These are phyloP conservation scores for Cryptus viduatorius DNA, from an alignment of 2,888 invertebrate genomes.

Conservation along the genomic window DNA sequence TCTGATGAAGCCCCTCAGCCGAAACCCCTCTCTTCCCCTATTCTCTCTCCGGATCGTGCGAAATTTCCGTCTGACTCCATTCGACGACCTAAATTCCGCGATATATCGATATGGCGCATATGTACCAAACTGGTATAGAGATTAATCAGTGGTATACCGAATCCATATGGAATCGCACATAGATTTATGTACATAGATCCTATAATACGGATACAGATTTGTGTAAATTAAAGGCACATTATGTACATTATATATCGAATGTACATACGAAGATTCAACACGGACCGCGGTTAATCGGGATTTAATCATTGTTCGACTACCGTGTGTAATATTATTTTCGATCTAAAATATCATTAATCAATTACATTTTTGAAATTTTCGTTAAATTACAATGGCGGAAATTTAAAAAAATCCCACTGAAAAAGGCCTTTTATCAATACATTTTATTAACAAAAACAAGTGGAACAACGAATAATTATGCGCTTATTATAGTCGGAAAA, in stretches of 20 bases:
- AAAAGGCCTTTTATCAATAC: no score
- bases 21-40: no score
- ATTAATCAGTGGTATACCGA: slow-evolving; percentile 30
- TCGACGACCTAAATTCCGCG: slow-evolving; percentile 63
- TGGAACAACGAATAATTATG: no score
- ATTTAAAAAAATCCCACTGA: no score
- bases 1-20: not conserved
- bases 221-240: slow-evolving; percentile 37
- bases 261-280: slow-evolving; percentile 45
- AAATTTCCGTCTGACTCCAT: slow-evolving; percentile 62
- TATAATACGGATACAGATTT: slow-evolving; percentile 39
- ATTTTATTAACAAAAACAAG: no score
- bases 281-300: slow-evolving; percentile 48
- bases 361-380: not conserved
- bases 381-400: no score
- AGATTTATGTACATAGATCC: slow-evolving; percentile 15
- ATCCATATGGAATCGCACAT: slow-evolving; percentile 35
- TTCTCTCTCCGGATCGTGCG: slow-evolving; percentile 37
- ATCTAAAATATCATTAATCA: slow-evolving; percentile 8
- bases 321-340: not conserved
- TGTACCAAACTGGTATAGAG: slow-evolving; percentile 22
- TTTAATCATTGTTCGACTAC: slow-evolving; percentile 46
- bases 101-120: slow-evolving; percentile 29
- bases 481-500: no score
- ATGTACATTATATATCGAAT: slow-evolving; percentile 42